Base-by-base conservation (phyloP, 1,140 invertebrate species). In the Hyposmocoma kahamanoa region DNA sequence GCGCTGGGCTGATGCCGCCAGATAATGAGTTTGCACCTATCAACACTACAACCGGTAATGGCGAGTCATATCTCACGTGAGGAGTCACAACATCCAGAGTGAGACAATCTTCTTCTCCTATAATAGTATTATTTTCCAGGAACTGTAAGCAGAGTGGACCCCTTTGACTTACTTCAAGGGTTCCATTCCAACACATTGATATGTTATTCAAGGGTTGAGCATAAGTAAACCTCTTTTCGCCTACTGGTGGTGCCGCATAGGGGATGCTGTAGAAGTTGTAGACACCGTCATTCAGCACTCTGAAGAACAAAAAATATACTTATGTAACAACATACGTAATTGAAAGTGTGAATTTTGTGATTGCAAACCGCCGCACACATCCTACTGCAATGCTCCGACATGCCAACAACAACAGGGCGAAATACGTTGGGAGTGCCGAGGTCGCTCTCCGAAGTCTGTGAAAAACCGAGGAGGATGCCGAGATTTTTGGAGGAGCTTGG, bases 221-320 rank as follows among this genome's bases (percentile, higher is more conserved):
- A 3, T 90, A 87, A 28, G 90, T 89, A 89, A 94, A 97, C 50
- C 95, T 88, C 18, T 88, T 86, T 34, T 92, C 89, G 8, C 84
- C 89, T 0, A 92, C 54, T 0, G 95, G 95, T 9, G 94, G 92
- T n/a, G 91, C 63, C 2, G 95, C 95, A 73, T 95, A 97, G 0
- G 95, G 95, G 41, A 97, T 93, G 13, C 95, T 94, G 15, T 91
- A 90, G 77, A 97, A 97, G 1, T 92, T 92, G 59, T 92, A 93
- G 1, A 90, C 92, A 10, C 90, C 91, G 50, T 95, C 91, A 66
- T 95, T 91, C 19, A 92, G 78, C 8, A 92, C 70, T 13, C 91
- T 92, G 76, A 17, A 87, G 87, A 48, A 50, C 47, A 32, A 46
- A 20, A 39, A 59, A 26, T 0, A 26, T 26, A 39, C n/a, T n/a